Conservation (phyloP, 1,140 invertebrate genomes). For the Drosophila malerkotliana region DNA sequence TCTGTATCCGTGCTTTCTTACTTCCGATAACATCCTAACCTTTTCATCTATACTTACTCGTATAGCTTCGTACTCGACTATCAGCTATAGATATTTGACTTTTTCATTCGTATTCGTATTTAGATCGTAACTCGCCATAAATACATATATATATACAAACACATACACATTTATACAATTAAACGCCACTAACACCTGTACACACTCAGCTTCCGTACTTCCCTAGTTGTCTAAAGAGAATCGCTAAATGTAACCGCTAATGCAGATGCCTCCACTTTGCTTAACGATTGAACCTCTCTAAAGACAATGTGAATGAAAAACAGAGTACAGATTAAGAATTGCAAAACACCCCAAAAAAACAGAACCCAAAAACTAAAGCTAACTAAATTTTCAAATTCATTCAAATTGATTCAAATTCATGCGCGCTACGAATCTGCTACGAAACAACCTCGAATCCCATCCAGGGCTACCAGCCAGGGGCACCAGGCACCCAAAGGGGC, state of each 20-base stretch:
- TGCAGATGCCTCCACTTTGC: conserved; percentile 24
- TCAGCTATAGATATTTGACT: conserved; percentile 59
- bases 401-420: conserved; percentile 79
- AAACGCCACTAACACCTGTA: conserved; percentile 14
- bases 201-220: conserved; percentile 42
- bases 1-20: conserved; percentile 59
- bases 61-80: conserved; percentile 68
- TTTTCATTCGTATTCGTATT: conserved; percentile 57
- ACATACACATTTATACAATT: conserved; percentile 24
- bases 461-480: conserved; percentile 81
- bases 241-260: conserved; percentile 32
- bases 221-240: conserved; percentile 60
- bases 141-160: conserved; percentile 5
- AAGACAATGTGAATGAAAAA: conserved; percentile 82
- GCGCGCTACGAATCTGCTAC: conserved; percentile 36
- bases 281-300: conserved; percentile 56
- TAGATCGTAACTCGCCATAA: conserved; percentile 46
- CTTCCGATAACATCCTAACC: conserved; percentile 31
- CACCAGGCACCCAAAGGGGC: conserved; percentile 62
- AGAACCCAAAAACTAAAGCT: conserved; percentile 51
- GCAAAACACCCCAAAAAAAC: conserved; percentile 52
- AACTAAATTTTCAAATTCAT: conserved; percentile 79
- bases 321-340: conserved; percentile 71
- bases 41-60: conserved; percentile 37
- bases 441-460: conserved; percentile 6